Percentiles rank a stretch among this genome's conserved stretches.
Evolutionary conservation across 2,888 invertebrate species (phyloP).

Genomic region (Oxytorus armatus): DNA sequence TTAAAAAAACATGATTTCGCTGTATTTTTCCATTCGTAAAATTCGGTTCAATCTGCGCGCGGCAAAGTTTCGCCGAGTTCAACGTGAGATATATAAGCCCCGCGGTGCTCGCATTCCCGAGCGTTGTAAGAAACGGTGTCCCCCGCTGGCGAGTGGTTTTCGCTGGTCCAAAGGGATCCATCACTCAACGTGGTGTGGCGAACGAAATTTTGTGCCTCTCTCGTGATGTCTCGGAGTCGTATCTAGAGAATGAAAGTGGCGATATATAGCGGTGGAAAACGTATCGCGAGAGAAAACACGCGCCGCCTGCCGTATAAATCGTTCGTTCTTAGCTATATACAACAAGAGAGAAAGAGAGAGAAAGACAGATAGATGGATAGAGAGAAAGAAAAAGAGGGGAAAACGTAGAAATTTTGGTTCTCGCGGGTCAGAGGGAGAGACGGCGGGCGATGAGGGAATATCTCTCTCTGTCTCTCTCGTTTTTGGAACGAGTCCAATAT

Average conservation of each 20-base stretch:
- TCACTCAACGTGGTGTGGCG: slow-evolving; percentile 55
- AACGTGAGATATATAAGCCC: slow-evolving; percentile 21
- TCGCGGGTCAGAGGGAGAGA: not conserved
- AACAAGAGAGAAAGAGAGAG: not conserved
- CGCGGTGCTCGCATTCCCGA: slow-evolving; percentile 58
- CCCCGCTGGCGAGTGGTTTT: slow-evolving; percentile 35
- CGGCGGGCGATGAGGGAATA: slow-evolving; percentile 15
- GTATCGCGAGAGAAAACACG: slow-evolving; percentile 43
- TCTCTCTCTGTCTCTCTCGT: slow-evolving; percentile 42
- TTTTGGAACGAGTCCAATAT: slow-evolving; percentile 65
- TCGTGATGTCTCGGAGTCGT: not conserved
- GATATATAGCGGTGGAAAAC: slow-evolving; percentile 42
- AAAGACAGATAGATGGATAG: too few relatives aligned
- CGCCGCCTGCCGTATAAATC: slow-evolving; percentile 55
- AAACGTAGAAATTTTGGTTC: slow-evolving; percentile 51
- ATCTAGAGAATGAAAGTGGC: slow-evolving; percentile 48
- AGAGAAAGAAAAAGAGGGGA: not conserved
- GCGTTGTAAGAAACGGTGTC: slow-evolving; percentile 55
- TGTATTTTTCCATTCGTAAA: slow-evolving; percentile 5
- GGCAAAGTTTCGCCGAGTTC: not conserved
- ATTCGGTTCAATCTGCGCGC: not conserved
- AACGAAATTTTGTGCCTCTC: slow-evolving; percentile 28
- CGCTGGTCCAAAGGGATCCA: slow-evolving; percentile 47
- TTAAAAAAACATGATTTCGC: not conserved
- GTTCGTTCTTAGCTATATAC: slow-evolving; percentile 32